phyloP scores from a whole-genome alignment of 2,113 vertebrate species.

The Anseranas semipalmata region DNA sequence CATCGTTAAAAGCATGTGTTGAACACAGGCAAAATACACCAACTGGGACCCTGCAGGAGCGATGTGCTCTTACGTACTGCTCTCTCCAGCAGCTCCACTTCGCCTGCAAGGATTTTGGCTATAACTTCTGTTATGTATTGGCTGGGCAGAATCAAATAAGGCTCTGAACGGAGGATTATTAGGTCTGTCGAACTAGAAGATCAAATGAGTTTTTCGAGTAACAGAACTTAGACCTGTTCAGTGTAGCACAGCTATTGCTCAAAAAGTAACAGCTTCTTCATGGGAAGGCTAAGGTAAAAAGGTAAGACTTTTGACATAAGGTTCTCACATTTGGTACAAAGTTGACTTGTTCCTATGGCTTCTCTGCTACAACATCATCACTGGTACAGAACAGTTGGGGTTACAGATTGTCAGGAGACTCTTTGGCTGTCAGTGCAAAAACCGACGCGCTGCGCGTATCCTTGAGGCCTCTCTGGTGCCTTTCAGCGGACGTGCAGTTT shows the following conservation, averaged over 20 bases:
- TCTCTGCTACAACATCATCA: background rate
- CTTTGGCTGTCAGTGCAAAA: conserved; percentile 18
- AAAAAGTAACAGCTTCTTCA: background rate
- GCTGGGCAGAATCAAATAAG: conserved; percentile 5
- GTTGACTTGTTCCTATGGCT: conserved; percentile 50
- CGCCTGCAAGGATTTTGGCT: conserved; percentile 19
- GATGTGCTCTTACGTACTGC: background rate
- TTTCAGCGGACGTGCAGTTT: background rate
- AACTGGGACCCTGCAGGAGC: background rate
- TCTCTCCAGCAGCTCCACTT: background rate
- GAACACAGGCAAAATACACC: background rate
- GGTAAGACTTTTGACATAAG: background rate
- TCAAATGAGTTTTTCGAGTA: background rate
- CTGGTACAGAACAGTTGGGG: background rate
- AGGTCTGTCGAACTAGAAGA: background rate
- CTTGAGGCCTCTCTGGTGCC: background rate
- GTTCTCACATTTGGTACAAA: background rate
- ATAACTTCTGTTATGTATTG: background rate
- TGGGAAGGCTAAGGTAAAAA: rapidly evolving
- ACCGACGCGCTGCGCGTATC: background rate
- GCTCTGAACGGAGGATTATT: background rate
- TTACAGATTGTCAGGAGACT: conserved; percentile 45
- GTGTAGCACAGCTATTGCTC: background rate
- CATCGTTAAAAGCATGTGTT: background rate
- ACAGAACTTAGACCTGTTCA: background rate